Evolutionary conservation across 1,140 invertebrate species (phyloP), one percentile per base, ranked within the genome.

Genomic region (Eumeta japonica): DNA sequence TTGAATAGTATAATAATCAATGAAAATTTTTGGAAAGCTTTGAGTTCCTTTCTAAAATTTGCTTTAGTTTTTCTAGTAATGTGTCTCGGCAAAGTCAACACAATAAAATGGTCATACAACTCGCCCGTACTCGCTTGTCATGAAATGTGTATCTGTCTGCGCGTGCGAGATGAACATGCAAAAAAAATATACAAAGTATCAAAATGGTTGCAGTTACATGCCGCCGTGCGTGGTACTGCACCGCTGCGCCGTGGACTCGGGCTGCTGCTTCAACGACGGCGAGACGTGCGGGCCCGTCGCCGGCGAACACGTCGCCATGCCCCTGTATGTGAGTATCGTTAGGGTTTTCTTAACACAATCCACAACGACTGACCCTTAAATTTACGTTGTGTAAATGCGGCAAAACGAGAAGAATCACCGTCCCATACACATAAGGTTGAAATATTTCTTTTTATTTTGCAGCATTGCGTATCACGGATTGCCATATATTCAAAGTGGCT

Each of bases 171-270:
- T n/a, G n/a, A n/a, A n/a, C n/a, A n/a, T n/a, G n/a, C n/a, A n/a
- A n/a, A n/a, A n/a, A n/a, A n/a, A n/a, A n/a, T n/a, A n/a, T n/a
- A n/a, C n/a, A n/a, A n/a, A n/a, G n/a, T n/a, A n/a, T n/a, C n/a
- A n/a, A n/a, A n/a, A n/a, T 41, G 14, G 3, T 20, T 55, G 7
- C 54, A 73, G 68, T 1, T 90, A 89, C 70, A 73, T 82, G 50
- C 87, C 88, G 10, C 81, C 84, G 11, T 89, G 87, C 56, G 87
- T 86, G 1, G 80, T 87, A 29, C 60, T 90, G 28, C 85, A 89
- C 61, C 80, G 84, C 41, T 90, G 88, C 55, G 81, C 83, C 0
- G 82, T 85, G 32, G 84, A 87, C 60, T 83, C 85, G 4, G 87
- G 87, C 27, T 90, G 88, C 63, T 90, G 88, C 58, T 71, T 70